Percentiles rank a stretch among this genome's conserved stretches.
Conservation (phyloP, 2,113 vertebrate species). For the Myotis yumanensis region DNA sequence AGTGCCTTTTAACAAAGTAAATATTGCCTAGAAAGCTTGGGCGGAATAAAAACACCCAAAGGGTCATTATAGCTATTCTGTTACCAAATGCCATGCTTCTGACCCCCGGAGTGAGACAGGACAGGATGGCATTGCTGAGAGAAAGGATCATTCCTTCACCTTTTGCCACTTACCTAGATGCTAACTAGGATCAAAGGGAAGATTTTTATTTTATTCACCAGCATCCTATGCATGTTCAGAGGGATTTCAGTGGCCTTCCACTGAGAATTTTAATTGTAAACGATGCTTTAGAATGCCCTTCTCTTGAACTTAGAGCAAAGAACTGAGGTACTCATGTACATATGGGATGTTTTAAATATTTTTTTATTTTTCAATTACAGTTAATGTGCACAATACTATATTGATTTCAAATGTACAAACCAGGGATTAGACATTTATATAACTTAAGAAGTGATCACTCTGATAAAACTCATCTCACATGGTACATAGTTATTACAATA, state of each 20-base stretch:
- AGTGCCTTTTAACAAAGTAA: neutral
- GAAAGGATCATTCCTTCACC: neutral
- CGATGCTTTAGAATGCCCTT: neutral
- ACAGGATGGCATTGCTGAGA: rapidly evolving
- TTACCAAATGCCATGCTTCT: neutral
- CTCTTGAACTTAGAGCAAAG: neutral
- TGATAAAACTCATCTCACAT: neutral
- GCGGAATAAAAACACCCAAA: neutral
- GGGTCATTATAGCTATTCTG: neutral
- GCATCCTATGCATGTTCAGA: neutral
- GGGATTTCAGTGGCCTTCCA: neutral
- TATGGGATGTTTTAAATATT: neutral
- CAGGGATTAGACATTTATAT: neutral
- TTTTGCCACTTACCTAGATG: neutral
- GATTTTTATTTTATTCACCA: neutral
- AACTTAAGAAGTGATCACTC: neutral
- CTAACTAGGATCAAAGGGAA: neutral
- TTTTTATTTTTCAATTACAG: neutral
- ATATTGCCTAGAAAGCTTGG: neutral
- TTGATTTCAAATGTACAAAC: neutral
- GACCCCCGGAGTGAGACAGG: neutral
- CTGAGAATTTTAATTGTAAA: neutral
- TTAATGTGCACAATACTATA: neutral
- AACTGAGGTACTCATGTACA: neutral
- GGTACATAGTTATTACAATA: neutral